These are phyloP conservation scores for Hormaphis cornu DNA, from an alignment of 1,140 invertebrate genomes.

Conservation along the genomic window DNA sequence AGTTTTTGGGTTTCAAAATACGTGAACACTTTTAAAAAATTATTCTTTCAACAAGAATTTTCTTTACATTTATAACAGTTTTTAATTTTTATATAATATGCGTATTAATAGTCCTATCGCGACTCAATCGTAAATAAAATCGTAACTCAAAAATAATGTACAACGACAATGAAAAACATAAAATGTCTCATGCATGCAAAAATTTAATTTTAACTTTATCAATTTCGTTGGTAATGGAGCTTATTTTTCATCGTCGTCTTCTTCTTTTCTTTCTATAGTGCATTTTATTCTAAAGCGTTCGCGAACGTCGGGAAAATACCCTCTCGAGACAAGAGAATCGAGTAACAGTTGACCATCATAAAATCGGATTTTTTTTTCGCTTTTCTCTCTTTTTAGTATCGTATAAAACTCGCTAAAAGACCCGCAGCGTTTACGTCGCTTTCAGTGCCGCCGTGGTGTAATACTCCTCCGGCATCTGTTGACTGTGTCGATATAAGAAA, in stretches of 20 bases:
- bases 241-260: too few species aligned
- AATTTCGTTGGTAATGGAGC: not conserved
- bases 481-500: conserved; percentile 24
- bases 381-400: not conserved
- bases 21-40: too few species aligned
- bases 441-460: too few species aligned
- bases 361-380: not conserved
- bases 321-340: not conserved
- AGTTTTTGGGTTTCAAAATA: too few species aligned
- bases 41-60: too few species aligned
- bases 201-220: conserved; percentile 15
- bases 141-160: not conserved
- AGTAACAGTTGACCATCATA: conserved; percentile 27
- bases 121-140: too few species aligned
- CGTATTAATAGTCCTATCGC: too few species aligned
- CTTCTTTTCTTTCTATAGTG: not conserved
- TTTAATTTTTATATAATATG: too few species aligned
- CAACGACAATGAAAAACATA: not conserved
- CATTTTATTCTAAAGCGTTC: not conserved
- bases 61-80: too few species aligned
- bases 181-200: not conserved
- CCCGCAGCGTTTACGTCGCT: conserved; percentile 13
- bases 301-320: not conserved
- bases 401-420: conserved; percentile 27
- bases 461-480: conserved; percentile 22